Evolutionary conservation across 2,113 vertebrate genomes (phyloP).

Genomic region (Tenrec ecaudatus): DNA sequence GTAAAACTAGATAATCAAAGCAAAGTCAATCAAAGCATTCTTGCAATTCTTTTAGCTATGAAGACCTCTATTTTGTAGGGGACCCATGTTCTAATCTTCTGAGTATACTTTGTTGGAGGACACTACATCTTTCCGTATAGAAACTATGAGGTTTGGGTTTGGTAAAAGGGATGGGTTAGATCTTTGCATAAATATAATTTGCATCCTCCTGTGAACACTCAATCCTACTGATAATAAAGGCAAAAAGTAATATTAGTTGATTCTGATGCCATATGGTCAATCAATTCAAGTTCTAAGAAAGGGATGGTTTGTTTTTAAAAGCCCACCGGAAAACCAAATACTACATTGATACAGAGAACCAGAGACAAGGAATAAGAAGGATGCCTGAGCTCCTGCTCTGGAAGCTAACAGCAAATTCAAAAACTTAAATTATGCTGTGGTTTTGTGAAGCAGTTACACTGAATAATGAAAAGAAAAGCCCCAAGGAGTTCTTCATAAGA

Average conservation of each 20-base stretch:
- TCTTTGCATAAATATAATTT: conserved; percentile 60
- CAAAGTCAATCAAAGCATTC: not conserved
- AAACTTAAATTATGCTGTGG: conserved; percentile 59
- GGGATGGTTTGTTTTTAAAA: not conserved
- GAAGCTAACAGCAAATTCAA: conserved; percentile 72
- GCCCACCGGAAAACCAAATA: conserved; percentile 36
- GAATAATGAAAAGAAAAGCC: conserved; percentile 59
- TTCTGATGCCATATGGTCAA: conserved; percentile 66
- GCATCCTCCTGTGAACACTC: not conserved
- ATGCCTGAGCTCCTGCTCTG: conserved; percentile 37
- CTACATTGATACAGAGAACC: conserved; percentile 45
- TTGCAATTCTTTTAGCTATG: not conserved
- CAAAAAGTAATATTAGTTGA: conserved; percentile 3
- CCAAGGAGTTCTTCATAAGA: conserved; percentile 54
- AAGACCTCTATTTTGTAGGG: not conserved
- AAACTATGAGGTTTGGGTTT: conserved; percentile 1
- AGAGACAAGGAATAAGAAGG: conserved; percentile 37
- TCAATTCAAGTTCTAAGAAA: conserved; percentile 68
- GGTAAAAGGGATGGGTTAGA: not conserved
- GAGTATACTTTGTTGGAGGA: not conserved
- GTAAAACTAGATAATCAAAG: not conserved
- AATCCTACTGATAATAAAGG: conserved; percentile 64
- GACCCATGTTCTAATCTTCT: not conserved
- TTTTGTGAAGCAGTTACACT: conserved; percentile 64
- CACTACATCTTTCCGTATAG: not conserved